Conservation (phyloP, 2,888 invertebrate species). For the Trilocha varians region DNA sequence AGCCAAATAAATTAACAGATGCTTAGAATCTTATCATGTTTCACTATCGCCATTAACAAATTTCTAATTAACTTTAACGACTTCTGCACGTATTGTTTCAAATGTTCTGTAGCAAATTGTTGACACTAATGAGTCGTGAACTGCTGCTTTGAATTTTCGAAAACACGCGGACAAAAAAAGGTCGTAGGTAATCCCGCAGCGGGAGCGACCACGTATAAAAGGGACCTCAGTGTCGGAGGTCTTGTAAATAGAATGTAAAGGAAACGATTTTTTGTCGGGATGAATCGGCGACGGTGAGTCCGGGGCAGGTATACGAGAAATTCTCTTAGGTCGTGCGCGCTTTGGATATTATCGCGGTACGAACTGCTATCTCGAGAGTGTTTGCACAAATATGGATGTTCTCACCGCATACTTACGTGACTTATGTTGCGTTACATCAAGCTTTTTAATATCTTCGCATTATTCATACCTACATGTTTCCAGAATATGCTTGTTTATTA, state of each 20-base stretch:
- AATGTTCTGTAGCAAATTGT: constrained; percentile 2
- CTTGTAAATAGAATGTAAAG: constrained; percentile 64
- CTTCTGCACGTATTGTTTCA: constrained; percentile 1
- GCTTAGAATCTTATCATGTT: constrained; percentile 13
- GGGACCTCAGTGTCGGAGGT: constrained; percentile 63
- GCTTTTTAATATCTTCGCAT: too few species aligned
- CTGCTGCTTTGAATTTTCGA: constrained; percentile 21
- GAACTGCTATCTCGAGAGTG: constrained; percentile 59
- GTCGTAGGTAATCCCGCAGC: constrained; percentile 35
- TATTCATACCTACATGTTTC: too few species aligned
- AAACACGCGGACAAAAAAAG: constrained; percentile 60
- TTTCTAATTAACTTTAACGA: neutral
- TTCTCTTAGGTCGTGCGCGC: constrained; percentile 24
- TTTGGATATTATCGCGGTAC: constrained; percentile 47
- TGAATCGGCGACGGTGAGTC: constrained; percentile 36
- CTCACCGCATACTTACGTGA: constrained; percentile 45
- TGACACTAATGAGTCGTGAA: constrained; percentile 4
- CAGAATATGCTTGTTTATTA: too few species aligned
- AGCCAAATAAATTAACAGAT: neutral
- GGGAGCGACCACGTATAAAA: constrained; percentile 39
- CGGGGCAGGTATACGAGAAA: constrained; percentile 42
- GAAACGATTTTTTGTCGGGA: constrained; percentile 57
- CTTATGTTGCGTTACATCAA: too few species aligned
- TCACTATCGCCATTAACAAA: constrained; percentile 2
- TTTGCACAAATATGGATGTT: constrained; percentile 61